These are phyloP conservation scores for Palythoa heliodiscus DNA, from an alignment of 92 coral and sea anemone genomes.

Conservation along the genomic window DNA sequence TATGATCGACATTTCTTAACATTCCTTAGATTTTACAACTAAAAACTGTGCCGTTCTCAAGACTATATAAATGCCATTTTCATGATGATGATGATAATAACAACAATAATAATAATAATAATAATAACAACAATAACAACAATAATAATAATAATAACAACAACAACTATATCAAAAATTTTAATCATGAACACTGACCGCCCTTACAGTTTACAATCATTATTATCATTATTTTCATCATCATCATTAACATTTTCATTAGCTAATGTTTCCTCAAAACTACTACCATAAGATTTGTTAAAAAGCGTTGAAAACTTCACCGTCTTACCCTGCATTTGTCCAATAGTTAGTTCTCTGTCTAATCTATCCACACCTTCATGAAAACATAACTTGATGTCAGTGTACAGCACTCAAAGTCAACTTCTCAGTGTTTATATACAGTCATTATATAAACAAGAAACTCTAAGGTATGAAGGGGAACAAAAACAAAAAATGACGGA, in stretches of 20 bases:
- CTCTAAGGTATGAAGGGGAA: too few relatives aligned
- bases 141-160: neutral
- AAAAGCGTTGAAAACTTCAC: neutral
- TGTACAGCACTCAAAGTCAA: neutral
- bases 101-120: too few relatives aligned
- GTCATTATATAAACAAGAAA: too few relatives aligned
- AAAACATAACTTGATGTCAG: neutral
- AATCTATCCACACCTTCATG: conserved; percentile 89
- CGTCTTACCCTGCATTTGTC: conserved; percentile 94
- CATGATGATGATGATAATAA: too few relatives aligned
- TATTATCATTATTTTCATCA: neutral
- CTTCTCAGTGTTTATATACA: too few relatives aligned
- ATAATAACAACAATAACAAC: neutral
- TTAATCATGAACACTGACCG: neutral
- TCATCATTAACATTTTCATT: neutral
- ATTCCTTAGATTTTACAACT: too few relatives aligned
- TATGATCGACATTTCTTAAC: neutral
- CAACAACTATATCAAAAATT: neutral
- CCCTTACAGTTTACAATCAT: neutral
- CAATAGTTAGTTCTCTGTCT: conserved; percentile 91
- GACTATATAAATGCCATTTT: too few relatives aligned
- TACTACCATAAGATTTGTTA: neutral
- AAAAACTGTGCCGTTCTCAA: too few relatives aligned
- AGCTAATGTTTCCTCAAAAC: neutral
- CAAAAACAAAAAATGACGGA: too few relatives aligned